Evolutionary conservation across 64 coral and sea anemone genomes (phyloP).

Genomic region (Platygyra sinensis): DNA sequence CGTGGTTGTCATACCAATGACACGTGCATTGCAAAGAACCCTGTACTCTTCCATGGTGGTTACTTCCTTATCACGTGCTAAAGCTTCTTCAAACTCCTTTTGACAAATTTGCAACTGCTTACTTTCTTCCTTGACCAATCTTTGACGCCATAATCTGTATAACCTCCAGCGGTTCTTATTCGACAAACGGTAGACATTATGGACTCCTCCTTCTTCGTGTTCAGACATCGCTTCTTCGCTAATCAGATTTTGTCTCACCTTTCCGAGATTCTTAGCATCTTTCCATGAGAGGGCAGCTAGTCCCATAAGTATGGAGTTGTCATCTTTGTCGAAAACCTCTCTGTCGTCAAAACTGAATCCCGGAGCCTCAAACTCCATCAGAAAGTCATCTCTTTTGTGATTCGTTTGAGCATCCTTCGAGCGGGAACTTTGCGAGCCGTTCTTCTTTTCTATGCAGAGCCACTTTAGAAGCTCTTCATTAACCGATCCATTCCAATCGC

Average conservation of each 20-base stretch:
- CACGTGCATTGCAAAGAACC: slow-evolving; percentile 45
- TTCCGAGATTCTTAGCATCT: not conserved
- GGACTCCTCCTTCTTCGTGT: not conserved
- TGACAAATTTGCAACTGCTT: slow-evolving; percentile 34
- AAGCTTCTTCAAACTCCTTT: slow-evolving; percentile 1
- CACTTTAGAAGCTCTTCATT: slow-evolving; percentile 60
- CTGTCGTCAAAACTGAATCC: slow-evolving; percentile 7
- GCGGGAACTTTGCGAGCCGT: not conserved
- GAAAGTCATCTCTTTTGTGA: not conserved
- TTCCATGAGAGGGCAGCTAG: not conserved
- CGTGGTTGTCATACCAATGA: slow-evolving; percentile 88
- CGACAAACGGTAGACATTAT: not conserved
- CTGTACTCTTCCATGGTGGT: slow-evolving; percentile 20
- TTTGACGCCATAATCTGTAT: slow-evolving; percentile 66
- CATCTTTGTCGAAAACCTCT: not conserved
- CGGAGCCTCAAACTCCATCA: not conserved
- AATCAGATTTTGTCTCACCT: slow-evolving; percentile 42
- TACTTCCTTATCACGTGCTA: not conserved
- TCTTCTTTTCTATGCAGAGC: slow-evolving; percentile 26
- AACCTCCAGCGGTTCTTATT: slow-evolving; percentile 44
- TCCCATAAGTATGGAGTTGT: not conserved
- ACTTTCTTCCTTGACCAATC: slow-evolving; percentile 33
- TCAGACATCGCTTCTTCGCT: slow-evolving; percentile 1
- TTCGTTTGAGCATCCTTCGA: not conserved
- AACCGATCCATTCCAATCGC: not conserved